Evolutionary conservation across 1,140 invertebrate genomes (phyloP).

Genomic region (Araneus ventricosus): DNA sequence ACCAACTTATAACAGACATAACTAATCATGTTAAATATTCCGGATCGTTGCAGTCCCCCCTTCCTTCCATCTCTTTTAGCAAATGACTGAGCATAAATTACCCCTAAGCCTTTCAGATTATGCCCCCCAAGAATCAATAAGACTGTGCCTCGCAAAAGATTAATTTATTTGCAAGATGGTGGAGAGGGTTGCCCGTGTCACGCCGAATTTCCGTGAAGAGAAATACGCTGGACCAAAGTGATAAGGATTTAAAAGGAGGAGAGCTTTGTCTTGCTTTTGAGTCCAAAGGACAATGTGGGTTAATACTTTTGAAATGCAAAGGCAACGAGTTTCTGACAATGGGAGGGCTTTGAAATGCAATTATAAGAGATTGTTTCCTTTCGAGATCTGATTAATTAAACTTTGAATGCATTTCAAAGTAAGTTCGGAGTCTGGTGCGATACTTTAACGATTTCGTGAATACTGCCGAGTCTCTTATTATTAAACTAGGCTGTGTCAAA

Average conservation of each 20-base stretch:
- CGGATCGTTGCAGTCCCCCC: constrained; percentile 21
- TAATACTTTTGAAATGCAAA: constrained; percentile 36
- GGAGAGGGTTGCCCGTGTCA: not conserved
- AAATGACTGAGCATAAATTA: constrained; percentile 71
- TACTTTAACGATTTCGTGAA: constrained; percentile 17
- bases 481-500: constrained; percentile 5
- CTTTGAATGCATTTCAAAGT: constrained; percentile 3
- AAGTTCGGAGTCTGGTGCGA: not conserved
- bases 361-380: constrained; percentile 42
- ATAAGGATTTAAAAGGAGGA: constrained; percentile 66
- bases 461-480: not conserved
- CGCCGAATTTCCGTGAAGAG: not conserved
- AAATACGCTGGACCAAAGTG: constrained; percentile 2
- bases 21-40: constrained; percentile 73
- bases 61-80: constrained; percentile 44
- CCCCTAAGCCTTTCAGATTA: constrained; percentile 59
- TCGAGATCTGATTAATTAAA: constrained; percentile 40
- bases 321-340: constrained; percentile 31
- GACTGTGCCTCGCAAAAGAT: constrained; percentile 34
- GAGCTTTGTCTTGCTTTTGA: constrained; percentile 22
- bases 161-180: constrained; percentile 68
- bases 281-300: constrained; percentile 11
- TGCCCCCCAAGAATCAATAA: constrained; percentile 62
- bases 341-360: constrained; percentile 1
- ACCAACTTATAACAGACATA: constrained; percentile 59